Conservation (phyloP, 2,888 invertebrate species). For the Exocentrus adspersus region DNA sequence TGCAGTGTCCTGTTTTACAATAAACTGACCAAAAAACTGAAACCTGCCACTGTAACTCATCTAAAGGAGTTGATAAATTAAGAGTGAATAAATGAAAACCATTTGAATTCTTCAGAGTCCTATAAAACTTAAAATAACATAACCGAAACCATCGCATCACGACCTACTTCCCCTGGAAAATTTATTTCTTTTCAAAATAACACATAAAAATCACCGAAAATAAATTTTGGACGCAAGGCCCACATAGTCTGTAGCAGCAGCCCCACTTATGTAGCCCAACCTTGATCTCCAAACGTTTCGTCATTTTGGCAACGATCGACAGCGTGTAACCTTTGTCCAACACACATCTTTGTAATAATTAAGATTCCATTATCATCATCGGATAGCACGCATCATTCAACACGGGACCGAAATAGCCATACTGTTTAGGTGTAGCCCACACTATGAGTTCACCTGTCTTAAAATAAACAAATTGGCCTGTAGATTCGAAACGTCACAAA, state of each 20-base stretch:
- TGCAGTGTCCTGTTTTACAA: too few species aligned
- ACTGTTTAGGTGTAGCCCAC: slow-evolving; percentile 9
- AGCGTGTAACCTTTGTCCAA: slow-evolving; percentile 11
- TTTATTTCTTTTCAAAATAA: too few species aligned
- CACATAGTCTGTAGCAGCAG: background rate
- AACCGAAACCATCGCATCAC: too few species aligned
- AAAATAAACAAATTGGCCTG: slow-evolving; percentile 13
- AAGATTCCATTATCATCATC: slow-evolving; percentile 11
- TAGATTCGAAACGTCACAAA: background rate
- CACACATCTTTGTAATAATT: slow-evolving; percentile 2
- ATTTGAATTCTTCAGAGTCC: too few species aligned
- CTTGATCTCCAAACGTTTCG: background rate
- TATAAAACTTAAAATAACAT: too few species aligned
- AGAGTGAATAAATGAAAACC: too few species aligned
- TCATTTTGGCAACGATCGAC: slow-evolving; percentile 4
- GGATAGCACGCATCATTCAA: slow-evolving; percentile 3
- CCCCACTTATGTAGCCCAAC: background rate
- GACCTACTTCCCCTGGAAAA: too few species aligned
- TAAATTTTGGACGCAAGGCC: background rate
- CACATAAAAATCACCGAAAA: background rate
- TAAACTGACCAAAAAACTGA: too few species aligned
- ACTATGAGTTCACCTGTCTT: slow-evolving; percentile 19
- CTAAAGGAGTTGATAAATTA: too few species aligned
- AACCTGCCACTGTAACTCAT: too few species aligned
- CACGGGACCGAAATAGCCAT: slow-evolving; percentile 8